Evolutionary conservation across 2,113 vertebrate species (phyloP).

Genomic region (Reinhardtius hippoglossoides): DNA sequence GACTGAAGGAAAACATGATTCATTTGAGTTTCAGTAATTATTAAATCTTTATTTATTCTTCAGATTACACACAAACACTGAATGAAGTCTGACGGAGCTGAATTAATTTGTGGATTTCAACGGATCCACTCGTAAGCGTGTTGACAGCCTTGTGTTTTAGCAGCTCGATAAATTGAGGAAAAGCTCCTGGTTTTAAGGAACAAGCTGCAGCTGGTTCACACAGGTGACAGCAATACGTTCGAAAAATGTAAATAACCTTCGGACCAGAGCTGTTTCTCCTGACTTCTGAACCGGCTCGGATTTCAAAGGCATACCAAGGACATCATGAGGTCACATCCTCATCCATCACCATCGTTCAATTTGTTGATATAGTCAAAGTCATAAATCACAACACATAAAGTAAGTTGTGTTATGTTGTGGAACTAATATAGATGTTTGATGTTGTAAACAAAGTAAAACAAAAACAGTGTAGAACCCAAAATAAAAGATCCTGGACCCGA

Average conservation of each 20-base stretch:
- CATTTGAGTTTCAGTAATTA: neutral
- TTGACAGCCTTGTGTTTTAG: neutral
- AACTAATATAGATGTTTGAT: too few species aligned
- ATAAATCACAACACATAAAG: too few species aligned
- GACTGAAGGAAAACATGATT: neutral
- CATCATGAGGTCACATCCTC: neutral
- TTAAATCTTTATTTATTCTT: neutral
- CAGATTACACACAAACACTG: neutral
- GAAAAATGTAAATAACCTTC: neutral
- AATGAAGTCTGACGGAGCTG: neutral
- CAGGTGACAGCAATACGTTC: neutral
- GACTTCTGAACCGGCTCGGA: neutral
- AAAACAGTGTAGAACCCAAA: too few species aligned
- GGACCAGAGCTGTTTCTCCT: neutral
- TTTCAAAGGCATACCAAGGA: conserved; percentile 37
- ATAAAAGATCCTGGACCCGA: too few species aligned
- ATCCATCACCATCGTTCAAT: neutral
- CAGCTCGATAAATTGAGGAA: neutral
- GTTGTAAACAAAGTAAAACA: too few species aligned
- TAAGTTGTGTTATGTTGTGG: too few species aligned
- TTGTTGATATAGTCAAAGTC: too few species aligned
- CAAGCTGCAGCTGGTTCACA: conserved; percentile 7
- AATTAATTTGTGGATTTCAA: neutral
- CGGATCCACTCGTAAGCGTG: neutral
- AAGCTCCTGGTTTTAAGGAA: neutral